Percentiles rank a stretch among this genome's conserved stretches.
These are phyloP conservation scores for Dinocampus coccinellae DNA, from an alignment of 2,888 invertebrate species.

Conservation along the genomic window DNA sequence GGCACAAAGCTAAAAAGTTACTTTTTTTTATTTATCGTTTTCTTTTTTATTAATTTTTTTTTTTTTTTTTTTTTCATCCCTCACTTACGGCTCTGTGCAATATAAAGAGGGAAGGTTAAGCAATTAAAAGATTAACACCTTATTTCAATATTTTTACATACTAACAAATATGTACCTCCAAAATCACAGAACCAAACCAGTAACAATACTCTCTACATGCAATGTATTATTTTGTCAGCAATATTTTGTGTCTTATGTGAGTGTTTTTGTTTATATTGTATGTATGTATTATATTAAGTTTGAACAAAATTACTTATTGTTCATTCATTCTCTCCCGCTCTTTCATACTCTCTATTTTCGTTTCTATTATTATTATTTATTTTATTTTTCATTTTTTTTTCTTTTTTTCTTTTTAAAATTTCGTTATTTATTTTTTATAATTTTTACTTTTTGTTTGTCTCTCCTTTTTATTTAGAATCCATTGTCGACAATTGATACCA, in stretches of 20 bases:
- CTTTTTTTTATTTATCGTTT: not conserved
- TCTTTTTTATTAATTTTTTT: slow-evolving; percentile 44
- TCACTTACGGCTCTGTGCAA: slow-evolving; percentile 63
- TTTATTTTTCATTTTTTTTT: slow-evolving; percentile 11
- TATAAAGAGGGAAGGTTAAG: slow-evolving; percentile 53
- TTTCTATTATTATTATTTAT: slow-evolving; percentile 40
- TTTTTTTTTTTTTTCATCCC: slow-evolving; percentile 52
- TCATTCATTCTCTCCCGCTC: not conserved
- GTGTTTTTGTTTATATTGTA: not conserved
- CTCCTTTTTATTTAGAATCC: slow-evolving; percentile 35
- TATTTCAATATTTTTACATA: slow-evolving; percentile 65
- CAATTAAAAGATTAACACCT: slow-evolving; percentile 65
- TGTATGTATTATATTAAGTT: slow-evolving; percentile 27
- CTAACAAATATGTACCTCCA: slow-evolving; percentile 67
- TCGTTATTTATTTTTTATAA: too few species aligned
- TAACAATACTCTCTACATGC: slow-evolving; percentile 60
- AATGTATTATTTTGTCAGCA: slow-evolving; percentile 61
- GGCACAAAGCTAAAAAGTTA: slow-evolving; percentile 34
- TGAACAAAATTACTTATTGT: slow-evolving; percentile 3
- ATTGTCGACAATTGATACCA: slow-evolving; percentile 46
- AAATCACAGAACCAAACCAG: slow-evolving; percentile 69
- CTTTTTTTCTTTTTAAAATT: too few species aligned
- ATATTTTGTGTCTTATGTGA: slow-evolving; percentile 34
- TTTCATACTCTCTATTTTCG: slow-evolving; percentile 43
- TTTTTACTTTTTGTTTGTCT: slow-evolving; percentile 9